Evolutionary conservation across 1,140 invertebrate species (phyloP).

Genomic region (Diorhabda sublineata): DNA sequence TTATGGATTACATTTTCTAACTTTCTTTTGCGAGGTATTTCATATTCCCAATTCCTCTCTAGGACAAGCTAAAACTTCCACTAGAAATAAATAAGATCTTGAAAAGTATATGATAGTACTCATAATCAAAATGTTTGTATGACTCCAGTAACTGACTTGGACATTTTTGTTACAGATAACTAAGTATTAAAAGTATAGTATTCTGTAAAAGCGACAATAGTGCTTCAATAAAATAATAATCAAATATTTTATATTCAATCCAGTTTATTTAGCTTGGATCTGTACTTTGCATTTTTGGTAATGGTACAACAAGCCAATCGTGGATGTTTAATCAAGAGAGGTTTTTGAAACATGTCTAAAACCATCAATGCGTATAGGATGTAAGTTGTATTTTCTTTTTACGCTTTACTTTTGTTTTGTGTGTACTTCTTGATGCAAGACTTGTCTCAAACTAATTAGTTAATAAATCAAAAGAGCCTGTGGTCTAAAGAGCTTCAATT

Average conservation of each 20-base stretch:
- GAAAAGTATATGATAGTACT: too few species aligned
- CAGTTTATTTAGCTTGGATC: background rate
- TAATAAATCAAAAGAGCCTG: too few species aligned
- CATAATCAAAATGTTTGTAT: background rate
- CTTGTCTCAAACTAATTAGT: background rate
- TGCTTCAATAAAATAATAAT: background rate
- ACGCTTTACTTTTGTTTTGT: conserved; percentile 25
- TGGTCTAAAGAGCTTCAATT: too few species aligned
- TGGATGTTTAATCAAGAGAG: conserved; percentile 17
- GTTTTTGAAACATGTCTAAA: conserved; percentile 54
- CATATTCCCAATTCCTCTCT: too few species aligned
- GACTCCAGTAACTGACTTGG: background rate
- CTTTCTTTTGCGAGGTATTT: too few species aligned
- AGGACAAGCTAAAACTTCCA: too few species aligned
- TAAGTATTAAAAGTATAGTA: background rate
- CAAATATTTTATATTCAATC: background rate
- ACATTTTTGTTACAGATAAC: conserved; percentile 1
- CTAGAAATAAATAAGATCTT: too few species aligned
- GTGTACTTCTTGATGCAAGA: conserved; percentile 7
- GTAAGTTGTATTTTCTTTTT: conserved; percentile 50
- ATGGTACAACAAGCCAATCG: conserved; percentile 24
- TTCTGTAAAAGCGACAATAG: background rate
- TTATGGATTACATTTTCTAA: too few species aligned
- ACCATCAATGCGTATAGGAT: conserved; percentile 63
- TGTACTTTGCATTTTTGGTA: conserved; percentile 14